These are phyloP conservation scores for Ormyrus pomaceus DNA, from an alignment of 2,888 invertebrate genomes.

Conservation along the genomic window DNA sequence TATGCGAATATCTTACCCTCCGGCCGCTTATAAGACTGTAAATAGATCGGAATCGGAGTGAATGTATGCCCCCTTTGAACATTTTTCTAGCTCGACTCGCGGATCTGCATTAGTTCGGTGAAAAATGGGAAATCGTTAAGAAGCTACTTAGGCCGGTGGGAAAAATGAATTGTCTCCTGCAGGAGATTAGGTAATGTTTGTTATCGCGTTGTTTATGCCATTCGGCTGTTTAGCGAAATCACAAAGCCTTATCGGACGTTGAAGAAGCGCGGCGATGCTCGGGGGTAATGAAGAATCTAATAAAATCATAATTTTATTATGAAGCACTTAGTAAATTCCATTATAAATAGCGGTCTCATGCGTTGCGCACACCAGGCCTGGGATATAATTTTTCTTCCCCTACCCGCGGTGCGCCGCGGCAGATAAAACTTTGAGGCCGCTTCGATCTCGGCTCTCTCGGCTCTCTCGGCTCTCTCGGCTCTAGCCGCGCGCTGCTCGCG, in stretches of 20 bases:
- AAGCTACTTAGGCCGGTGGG: too few species aligned
- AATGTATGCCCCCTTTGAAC: too few species aligned
- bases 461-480: background rate
- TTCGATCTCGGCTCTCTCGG: background rate
- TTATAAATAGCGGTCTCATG: constrained; percentile 45
- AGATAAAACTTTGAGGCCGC: constrained; percentile 27
- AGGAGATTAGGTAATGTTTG: too few species aligned
- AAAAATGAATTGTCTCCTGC: too few species aligned
- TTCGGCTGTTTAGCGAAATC: background rate
- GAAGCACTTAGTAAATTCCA: constrained; percentile 45
- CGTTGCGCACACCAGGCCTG: background rate
- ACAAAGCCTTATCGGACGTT: constrained; percentile 34
- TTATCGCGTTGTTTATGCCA: too few species aligned
- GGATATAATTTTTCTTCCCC: constrained; percentile 40
- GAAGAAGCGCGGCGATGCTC: background rate
- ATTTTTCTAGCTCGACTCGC: too few species aligned
- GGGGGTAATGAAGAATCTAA: constrained; percentile 40
- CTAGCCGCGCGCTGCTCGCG: too few species aligned
- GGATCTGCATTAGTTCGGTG: too few species aligned
- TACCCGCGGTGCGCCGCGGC: too few species aligned
- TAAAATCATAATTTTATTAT: constrained; percentile 55
- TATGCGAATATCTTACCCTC: background rate
- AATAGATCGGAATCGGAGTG: too few species aligned
- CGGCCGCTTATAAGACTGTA: too few species aligned
- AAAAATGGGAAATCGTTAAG: too few species aligned